Percentiles rank a stretch among this genome's conserved stretches.
Evolutionary conservation across 2,113 vertebrate genomes (phyloP).

Genomic region (Elanoides forficatus): DNA sequence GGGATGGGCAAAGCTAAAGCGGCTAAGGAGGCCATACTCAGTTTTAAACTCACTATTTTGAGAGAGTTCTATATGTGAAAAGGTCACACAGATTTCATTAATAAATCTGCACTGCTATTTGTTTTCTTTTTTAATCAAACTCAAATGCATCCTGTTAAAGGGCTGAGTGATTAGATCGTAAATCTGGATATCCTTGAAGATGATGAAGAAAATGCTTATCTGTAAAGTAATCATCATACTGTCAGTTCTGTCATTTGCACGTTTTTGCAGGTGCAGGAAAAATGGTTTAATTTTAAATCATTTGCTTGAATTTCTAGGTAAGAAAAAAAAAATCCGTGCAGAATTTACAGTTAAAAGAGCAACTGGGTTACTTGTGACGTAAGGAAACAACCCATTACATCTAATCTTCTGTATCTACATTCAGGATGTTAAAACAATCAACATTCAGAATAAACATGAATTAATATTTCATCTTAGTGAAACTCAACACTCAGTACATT

Average conservation of each 20-base stretch:
- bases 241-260: constrained; percentile 85
- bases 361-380: background rate
- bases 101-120: constrained; percentile 74
- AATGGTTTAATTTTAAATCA: constrained; percentile 71
- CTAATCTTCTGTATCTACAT: background rate
- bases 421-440: background rate
- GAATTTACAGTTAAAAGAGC: constrained; percentile 34
- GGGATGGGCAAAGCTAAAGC: background rate
- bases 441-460: background rate
- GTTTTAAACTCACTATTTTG: constrained; percentile 53
- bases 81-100: constrained; percentile 85
- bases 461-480: background rate
- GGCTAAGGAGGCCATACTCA: background rate
- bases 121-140: constrained; percentile 87
- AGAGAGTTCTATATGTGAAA: constrained; percentile 72
- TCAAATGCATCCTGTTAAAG: constrained; percentile 85
- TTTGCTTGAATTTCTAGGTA: constrained; percentile 46
- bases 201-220: constrained; percentile 87
- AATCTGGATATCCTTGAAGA: constrained; percentile 92
- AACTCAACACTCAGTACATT: background rate
- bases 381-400: background rate
- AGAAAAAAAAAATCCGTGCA: constrained; percentile 43
- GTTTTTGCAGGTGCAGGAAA: constrained; percentile 80
- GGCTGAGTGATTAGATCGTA: constrained; percentile 86
- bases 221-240: constrained; percentile 91